Evolutionary conservation across 2,888 invertebrate species (phyloP).

Genomic region (Drosophila paracracens): DNA sequence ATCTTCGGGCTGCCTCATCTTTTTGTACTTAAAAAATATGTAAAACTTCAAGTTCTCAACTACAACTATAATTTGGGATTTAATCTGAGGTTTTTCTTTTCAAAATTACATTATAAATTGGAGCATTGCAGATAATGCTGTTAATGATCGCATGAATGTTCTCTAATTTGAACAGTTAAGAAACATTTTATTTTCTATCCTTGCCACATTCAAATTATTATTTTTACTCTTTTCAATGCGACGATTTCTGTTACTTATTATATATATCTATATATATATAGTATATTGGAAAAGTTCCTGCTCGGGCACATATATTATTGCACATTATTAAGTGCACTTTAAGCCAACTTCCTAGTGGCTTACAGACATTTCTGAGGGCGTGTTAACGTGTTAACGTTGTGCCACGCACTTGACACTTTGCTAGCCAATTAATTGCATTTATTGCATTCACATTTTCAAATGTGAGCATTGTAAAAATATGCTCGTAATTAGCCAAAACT

Average conservation of each 20-base stretch:
- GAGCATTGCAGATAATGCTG: too few species aligned
- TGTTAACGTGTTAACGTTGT: constrained; percentile 14
- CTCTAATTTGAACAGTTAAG: background rate
- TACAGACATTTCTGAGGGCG: constrained; percentile 35
- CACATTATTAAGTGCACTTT: constrained; percentile 3
- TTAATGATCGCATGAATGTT: background rate
- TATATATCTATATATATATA: too few species aligned
- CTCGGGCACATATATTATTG: background rate
- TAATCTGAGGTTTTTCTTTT: background rate
- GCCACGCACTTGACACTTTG: constrained; percentile 58
- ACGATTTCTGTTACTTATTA: background rate
- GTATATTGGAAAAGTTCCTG: background rate
- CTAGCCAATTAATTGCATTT: constrained; percentile 25
- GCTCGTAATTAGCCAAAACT: constrained; percentile 38
- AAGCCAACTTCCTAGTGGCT: constrained; percentile 42
- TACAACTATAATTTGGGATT: background rate
- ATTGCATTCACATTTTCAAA: constrained; percentile 32
- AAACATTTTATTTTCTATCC: too few species aligned
- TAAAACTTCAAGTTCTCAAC: background rate
- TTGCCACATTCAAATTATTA: background rate
- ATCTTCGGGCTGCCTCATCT: background rate
- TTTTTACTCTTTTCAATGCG: background rate
- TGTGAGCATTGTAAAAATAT: constrained; percentile 14
- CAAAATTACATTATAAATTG: background rate
- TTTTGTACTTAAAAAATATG: background rate